These are phyloP conservation scores for Anas platyrhynchos DNA, from an alignment of 2,113 vertebrate species.

Conservation along the genomic window DNA sequence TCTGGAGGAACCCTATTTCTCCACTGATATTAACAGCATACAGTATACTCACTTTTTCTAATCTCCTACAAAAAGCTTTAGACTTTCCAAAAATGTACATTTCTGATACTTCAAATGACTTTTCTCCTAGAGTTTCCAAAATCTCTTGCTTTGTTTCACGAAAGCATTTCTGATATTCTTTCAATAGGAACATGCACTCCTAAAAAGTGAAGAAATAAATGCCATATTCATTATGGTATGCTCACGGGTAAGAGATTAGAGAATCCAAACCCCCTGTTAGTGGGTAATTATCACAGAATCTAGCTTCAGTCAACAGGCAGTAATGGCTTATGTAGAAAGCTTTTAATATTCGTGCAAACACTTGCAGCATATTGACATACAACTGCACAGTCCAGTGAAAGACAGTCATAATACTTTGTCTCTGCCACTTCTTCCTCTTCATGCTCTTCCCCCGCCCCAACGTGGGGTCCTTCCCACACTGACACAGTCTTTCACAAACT, in stretches of 20 bases:
- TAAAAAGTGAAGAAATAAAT: conserved; percentile 42
- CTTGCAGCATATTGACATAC: neutral
- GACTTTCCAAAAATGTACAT: conserved; percentile 85
- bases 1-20: neutral
- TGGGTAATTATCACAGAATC: neutral
- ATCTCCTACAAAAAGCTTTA: conserved; percentile 83
- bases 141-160: conserved; percentile 76
- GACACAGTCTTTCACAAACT: no score
- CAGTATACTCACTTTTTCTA: conserved; percentile 80
- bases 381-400: neutral
- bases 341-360: neutral
- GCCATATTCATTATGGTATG: neutral
- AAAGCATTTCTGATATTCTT: conserved; percentile 84
- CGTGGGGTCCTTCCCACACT: no score
- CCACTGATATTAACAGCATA: neutral
- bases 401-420: no score
- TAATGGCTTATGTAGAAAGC: neutral
- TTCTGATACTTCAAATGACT: conserved; percentile 82
- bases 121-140: conserved; percentile 71
- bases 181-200: conserved; percentile 81
- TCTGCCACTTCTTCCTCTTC: no score
- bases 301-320: neutral
- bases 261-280: neutral
- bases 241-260: neutral
- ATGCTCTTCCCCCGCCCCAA: no score